Evolutionary conservation across 2,888 invertebrate genomes (phyloP).

Genomic region (Hirtodrosophila histrioides): DNA sequence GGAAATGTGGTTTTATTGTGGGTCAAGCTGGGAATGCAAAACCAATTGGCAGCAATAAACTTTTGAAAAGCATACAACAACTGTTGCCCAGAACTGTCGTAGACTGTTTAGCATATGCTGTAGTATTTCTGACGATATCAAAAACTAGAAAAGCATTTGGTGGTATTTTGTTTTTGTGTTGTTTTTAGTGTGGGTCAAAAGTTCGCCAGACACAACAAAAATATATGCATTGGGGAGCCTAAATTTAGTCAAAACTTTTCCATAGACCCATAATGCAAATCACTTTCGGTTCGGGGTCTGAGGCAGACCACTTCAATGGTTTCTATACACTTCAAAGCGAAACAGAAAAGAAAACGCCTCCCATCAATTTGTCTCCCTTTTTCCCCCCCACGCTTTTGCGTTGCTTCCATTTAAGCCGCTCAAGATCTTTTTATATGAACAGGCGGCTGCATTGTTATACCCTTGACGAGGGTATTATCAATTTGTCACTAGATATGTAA

Average conservation of each 20-base stretch:
- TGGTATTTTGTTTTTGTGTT: neutral
- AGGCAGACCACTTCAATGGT: slow-evolving; percentile 72
- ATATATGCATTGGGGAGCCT: slow-evolving; percentile 35
- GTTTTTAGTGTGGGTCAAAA: slow-evolving; percentile 65
- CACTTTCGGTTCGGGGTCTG: slow-evolving; percentile 15
- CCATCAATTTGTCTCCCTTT: slow-evolving; percentile 26
- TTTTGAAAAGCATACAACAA: slow-evolving; percentile 1
- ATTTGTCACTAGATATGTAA: too few species aligned
- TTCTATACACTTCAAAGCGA: slow-evolving; percentile 71
- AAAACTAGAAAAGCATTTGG: slow-evolving; percentile 20
- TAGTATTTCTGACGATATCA: neutral
- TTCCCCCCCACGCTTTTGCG: slow-evolving; percentile 17
- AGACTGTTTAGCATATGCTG: neutral
- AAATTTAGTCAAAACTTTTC: slow-evolving; percentile 67
- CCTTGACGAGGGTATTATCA: too few species aligned
- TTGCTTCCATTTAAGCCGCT: slow-evolving; percentile 29
- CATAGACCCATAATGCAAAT: slow-evolving; percentile 61
- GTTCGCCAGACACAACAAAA: slow-evolving; percentile 53
- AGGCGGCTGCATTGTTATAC: slow-evolving; percentile 61
- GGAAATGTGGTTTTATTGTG: slow-evolving; percentile 22
- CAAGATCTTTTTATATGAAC: slow-evolving; percentile 47
- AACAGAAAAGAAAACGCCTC: slow-evolving; percentile 19
- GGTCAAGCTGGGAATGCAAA: slow-evolving; percentile 16
- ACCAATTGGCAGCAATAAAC: neutral
- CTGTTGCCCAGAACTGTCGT: neutral